Base-by-base conservation (phyloP, 2,113 vertebrate species). In the Cephalopholis sonnerati region DNA sequence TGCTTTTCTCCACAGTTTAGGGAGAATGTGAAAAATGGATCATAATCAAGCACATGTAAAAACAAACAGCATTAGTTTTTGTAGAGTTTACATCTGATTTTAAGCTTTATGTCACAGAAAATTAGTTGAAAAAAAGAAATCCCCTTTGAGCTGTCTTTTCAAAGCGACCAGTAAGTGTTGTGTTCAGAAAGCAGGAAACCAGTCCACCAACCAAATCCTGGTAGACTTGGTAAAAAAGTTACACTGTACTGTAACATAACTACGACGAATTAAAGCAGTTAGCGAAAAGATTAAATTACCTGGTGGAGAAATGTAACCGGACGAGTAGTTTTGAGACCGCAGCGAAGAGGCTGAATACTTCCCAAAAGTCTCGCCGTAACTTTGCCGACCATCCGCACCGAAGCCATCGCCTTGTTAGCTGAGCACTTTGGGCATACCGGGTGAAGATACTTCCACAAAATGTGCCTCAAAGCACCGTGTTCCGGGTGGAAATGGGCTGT, bases 301-400 rank as follows among this genome's bases (percentile, higher is more conserved):
- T 90, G 78, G 3, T 82, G 91, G 0, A 89, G 87, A 71, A 88
- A 81, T 22, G 77, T 3, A 5, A 71, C 58, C 15, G 81, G 69
- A 1, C 78, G 79, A 16, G 66, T 17, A 5, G 69, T 59, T 59
- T 9, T 69, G 12, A 73, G 27, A 20, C 74, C 71, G 48, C 73
- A 18, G 62, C 6, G 84, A 51, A 83, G 74, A 59, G 78, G 70
- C 36, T 48, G 73, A 71, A 92, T 1, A 87, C 91, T 90, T 88
- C 90, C 84, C 20, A 78, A 68, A 92, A 93, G 90, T 94, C 92
- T 86, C 61, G 81, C 59, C 36, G 87, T 81, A 90, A 94, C 92
- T 94, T 94, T 94, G 15, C 81, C 58, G 55, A 91, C 63, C 62
- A 92, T 77, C 86, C 91, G 84, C 68, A 83, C 83, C 77, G 89